Percentiles rank a stretch among this genome's conserved stretches.
Conservation (phyloP, 1,140 invertebrate genomes). For the Eupristina koningsbergeri region DNA sequence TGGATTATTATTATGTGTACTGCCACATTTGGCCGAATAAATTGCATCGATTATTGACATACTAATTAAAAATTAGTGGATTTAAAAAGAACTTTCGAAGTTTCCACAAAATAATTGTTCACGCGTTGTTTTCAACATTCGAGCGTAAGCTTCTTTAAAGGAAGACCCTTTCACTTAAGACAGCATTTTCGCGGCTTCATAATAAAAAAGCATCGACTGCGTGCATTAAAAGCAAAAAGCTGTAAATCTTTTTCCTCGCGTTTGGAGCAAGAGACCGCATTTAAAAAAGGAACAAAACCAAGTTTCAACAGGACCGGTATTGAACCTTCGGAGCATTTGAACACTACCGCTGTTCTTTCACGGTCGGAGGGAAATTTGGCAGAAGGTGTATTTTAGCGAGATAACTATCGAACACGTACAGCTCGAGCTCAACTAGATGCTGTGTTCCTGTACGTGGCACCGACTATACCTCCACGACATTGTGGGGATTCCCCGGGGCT, state of each 20-base stretch:
- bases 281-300: not conserved
- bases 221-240: not conserved
- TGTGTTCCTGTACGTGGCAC: not conserved
- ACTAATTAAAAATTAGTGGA: too few relatives aligned
- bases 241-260: not conserved
- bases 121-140: not conserved
- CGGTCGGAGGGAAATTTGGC: constrained; percentile 24
- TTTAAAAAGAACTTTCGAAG: too few relatives aligned
- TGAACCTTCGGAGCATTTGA: not conserved
- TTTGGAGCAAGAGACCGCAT: not conserved
- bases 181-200: not conserved
- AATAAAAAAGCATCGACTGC: not conserved
- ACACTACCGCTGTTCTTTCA: not conserved
- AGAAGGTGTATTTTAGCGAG: constrained; percentile 20
- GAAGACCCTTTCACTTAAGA: not conserved
- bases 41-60: too few relatives aligned
- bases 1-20: too few relatives aligned
- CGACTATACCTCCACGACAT: too few relatives aligned
- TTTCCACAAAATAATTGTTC: too few relatives aligned
- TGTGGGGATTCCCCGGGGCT: not conserved
- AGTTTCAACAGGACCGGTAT: not conserved
- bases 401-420: constrained; percentile 33
- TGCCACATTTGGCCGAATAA: too few relatives aligned
- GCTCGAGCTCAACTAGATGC: not conserved
- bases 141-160: not conserved